phyloP scores from a whole-genome alignment of 2,888 invertebrate genomes.

The Orgyia antiqua region DNA sequence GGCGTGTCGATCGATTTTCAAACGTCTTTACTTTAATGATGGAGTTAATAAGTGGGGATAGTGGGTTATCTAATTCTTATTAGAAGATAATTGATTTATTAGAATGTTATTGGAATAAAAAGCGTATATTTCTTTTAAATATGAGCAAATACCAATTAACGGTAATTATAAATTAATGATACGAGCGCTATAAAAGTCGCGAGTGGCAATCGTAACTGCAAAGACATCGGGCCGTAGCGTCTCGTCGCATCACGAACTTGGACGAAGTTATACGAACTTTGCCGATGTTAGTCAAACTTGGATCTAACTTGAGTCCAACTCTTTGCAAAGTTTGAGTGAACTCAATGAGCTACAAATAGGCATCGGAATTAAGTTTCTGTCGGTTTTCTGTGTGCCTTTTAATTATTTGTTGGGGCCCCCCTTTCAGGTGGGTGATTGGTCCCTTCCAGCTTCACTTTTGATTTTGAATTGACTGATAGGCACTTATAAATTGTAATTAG shows the following conservation, averaged over 20 bases:
- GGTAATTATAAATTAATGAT: constrained; percentile 67
- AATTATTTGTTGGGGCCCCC: constrained; percentile 64
- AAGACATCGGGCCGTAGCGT: constrained; percentile 37
- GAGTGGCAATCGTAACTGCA: constrained; percentile 57
- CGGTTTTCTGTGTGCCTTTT: constrained; percentile 70
- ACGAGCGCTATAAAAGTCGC: constrained; percentile 52
- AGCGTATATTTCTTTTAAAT: no score
- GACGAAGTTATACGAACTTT: constrained; percentile 27
- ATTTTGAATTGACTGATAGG: constrained; percentile 46
- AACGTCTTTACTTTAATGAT: no score
- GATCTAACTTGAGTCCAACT: constrained; percentile 37
- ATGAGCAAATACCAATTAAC: constrained; percentile 67
- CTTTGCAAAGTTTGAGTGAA: constrained; percentile 36
- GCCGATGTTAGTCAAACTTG: constrained; percentile 39
- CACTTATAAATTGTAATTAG: constrained; percentile 44
- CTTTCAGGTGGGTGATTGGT: constrained; percentile 48
- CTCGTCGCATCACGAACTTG: constrained; percentile 1
- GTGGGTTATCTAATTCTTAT: no score
- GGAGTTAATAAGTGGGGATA: no score
- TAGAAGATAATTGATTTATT: no score
- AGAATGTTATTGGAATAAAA: no score
- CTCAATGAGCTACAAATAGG: constrained; percentile 72
- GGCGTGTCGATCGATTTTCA: no score
- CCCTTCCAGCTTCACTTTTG: constrained; percentile 39
- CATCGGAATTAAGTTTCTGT: constrained; percentile 70